A percentile compares a stretch with the other conserved stretches of the same genome.
Evolutionary conservation across 2,113 vertebrate species (phyloP).

Genomic region (Nestor notabilis): DNA sequence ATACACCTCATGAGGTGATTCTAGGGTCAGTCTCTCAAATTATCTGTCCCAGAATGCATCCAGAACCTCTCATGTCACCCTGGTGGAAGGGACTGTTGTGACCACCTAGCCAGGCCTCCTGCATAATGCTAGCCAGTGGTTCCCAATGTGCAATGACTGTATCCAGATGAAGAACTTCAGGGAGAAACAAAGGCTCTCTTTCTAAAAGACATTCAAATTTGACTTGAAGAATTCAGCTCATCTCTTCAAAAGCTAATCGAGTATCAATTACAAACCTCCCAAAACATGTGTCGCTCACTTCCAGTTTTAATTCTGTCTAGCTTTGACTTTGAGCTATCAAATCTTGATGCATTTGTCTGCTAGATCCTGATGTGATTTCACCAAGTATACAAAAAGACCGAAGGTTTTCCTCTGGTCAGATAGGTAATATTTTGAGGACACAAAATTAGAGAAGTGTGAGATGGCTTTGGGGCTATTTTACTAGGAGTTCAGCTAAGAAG

Average conservation of each 20-base stretch:
- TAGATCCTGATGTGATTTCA: constrained; percentile 1
- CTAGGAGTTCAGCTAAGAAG: constrained; percentile 18
- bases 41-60: not conserved
- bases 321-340: not conserved
- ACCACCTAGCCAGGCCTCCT: not conserved
- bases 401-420: constrained; percentile 8
- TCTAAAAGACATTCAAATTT: not conserved
- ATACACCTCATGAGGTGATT: not conserved
- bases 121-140: not conserved
- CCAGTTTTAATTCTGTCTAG: constrained; percentile 53
- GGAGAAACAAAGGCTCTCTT: not conserved
- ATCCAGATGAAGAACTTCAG: not conserved
- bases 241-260: not conserved
- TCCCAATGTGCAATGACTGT: not conserved
- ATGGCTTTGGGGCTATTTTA: not conserved
- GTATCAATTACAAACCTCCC: constrained; percentile 10
- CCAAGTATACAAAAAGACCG: not conserved
- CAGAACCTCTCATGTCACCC: not conserved
- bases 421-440: constrained; percentile 36
- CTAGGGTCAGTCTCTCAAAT: not conserved
- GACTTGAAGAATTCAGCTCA: not conserved
- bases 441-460: constrained; percentile 26
- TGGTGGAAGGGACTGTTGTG: not conserved
- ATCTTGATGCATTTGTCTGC: not conserved
- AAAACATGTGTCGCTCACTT: not conserved